These are phyloP conservation scores for Neostethus bicornis DNA, from an alignment of 2,797 vertebrate species.

Conservation along the genomic window DNA sequence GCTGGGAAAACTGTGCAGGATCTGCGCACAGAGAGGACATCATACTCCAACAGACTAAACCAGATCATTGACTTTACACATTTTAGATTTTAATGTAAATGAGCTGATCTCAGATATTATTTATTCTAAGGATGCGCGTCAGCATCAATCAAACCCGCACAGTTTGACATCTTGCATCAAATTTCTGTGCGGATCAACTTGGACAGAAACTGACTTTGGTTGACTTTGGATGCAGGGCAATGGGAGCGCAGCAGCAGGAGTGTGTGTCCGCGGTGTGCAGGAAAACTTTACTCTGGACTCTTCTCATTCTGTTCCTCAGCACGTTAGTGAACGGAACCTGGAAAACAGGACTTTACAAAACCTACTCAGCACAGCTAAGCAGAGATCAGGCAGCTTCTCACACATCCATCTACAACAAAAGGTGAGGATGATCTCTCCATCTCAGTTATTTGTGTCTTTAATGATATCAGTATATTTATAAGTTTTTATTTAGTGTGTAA, in stretches of 20 bases:
- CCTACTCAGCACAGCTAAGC: constrained; percentile 62
- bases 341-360: constrained; percentile 80
- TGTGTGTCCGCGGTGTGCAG: constrained; percentile 66
- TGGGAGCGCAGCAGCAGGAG: constrained; percentile 67
- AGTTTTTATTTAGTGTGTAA: constrained; percentile 13
- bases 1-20: constrained; percentile 52
- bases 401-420: constrained; percentile 76
- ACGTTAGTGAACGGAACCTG: constrained; percentile 73
- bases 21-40: constrained; percentile 43
- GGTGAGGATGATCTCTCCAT: constrained; percentile 51
- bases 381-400: constrained; percentile 65
- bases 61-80: too few relatives aligned
- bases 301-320: constrained; percentile 70
- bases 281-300: constrained; percentile 65
- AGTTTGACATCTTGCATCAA: constrained; percentile 52
- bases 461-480: background rate
- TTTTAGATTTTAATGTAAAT: too few relatives aligned
- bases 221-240: constrained; percentile 62
- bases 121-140: constrained; percentile 58
- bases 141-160: constrained; percentile 36
- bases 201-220: constrained; percentile 41
- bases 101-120: background rate
- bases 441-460: background rate
- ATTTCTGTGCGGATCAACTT: constrained; percentile 10
- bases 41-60: too few relatives aligned